Evolutionary conservation across 2,113 vertebrate genomes (phyloP).

Genomic region (Mus spicilegus): DNA sequence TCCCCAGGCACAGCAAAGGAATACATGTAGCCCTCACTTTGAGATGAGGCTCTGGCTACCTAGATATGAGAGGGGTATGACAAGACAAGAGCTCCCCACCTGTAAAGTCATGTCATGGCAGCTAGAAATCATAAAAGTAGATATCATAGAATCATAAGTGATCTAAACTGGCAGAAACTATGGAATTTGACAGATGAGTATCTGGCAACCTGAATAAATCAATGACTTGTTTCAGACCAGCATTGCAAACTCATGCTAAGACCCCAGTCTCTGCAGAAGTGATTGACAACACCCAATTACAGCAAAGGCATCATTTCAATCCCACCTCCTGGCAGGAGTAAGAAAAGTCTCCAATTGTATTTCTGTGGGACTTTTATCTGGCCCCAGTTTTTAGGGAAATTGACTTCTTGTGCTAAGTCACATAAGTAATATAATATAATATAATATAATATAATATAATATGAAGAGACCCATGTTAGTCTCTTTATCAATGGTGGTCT

Average conservation of each 20-base stretch:
- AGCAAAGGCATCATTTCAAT: background rate
- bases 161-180: background rate
- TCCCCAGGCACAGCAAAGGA: background rate
- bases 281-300: background rate
- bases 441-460: too few species aligned
- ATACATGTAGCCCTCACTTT: fast-evolving
- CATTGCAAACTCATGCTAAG: background rate
- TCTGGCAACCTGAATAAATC: background rate
- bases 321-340: background rate
- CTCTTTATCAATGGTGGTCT: background rate
- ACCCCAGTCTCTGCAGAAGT: background rate
- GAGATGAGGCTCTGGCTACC: background rate
- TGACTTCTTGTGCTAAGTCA: background rate
- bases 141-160: background rate
- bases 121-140: background rate
- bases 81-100: background rate
- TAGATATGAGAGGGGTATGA: background rate
- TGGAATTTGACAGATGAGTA: background rate
- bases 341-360: background rate
- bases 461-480: background rate
- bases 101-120: background rate
- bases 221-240: background rate
- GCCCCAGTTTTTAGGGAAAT: background rate
- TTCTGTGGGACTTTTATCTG: background rate
- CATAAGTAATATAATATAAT: too few species aligned